Base-by-base conservation (phyloP, 1,140 invertebrate species). In the Antheraea pernyi region DNA sequence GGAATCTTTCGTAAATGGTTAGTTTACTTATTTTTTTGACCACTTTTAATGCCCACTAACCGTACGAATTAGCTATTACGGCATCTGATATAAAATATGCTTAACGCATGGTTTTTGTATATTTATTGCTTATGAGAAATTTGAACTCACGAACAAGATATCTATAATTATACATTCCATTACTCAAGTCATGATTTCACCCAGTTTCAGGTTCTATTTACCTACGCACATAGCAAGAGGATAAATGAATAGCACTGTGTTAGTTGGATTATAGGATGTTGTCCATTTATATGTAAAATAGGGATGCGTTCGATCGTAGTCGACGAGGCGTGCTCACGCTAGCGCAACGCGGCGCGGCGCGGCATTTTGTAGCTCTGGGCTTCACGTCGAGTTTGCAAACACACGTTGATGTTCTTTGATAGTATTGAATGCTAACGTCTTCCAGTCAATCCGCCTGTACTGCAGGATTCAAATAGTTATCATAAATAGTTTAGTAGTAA, bases 261-360 rank as follows among this genome's bases (percentile, higher is more conserved):
- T 84, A 86, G 84, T 85, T 75, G 83, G 86, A 89, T 89, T 89
- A 89, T 82, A 82, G 83, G 83, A 83, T 84, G 80, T 73, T 80
- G 83, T 87, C 85, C 88, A 91, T 91, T 91, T 90, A 88, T 90
- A 91, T 91, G 89, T 89, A 90, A 91, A 91, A 91, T 89, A 88
- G 86, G 86, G 86, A 87, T 82, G 86, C 80, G 84, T 80, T 73
- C 81, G 79, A 84, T 86, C 80, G 82, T 77, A 85, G 78, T 73
- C 85, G 82, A 79, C 78, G 77, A 82, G 64, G 70, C 85, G 74
- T 30, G 22, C 22, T 30, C 22, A 42, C 39, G 39, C 39, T 78
- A 79, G 75, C 76, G 76, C 80, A 79, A 74, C 22, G 22, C 22
- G 22, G 4, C 22, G 22, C 4, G 22, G 22, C 22, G 22, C 22